Percentiles rank a stretch among this genome's conserved stretches.
These are phyloP conservation scores for Bombus superbus DNA, from an alignment of 1,140 invertebrate genomes.

Conservation along the genomic window DNA sequence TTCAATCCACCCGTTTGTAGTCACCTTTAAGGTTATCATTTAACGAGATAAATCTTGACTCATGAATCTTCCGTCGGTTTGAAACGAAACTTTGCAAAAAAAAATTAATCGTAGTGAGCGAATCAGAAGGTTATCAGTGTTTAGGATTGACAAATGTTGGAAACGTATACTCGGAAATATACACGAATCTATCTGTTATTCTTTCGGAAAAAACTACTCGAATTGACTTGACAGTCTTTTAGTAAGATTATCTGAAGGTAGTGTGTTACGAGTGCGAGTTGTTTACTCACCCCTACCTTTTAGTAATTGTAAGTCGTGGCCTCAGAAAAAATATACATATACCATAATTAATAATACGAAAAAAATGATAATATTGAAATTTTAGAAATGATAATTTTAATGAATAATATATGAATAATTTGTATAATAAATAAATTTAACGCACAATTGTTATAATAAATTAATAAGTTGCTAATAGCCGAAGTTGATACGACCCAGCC, in stretches of 20 bases:
- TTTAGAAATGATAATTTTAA: no score
- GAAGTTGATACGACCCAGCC: no score
- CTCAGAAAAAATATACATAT: not conserved
- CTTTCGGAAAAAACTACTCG: not conserved
- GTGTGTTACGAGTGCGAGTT: not conserved
- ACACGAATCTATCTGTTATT: no score
- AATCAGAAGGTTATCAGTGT: constrained; percentile 6
- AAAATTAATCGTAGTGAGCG: not conserved
- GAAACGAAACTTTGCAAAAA: not conserved
- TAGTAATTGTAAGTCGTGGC: no score
- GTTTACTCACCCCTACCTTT: no score
- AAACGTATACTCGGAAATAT: not conserved
- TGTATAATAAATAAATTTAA: no score
- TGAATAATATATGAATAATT: no score
- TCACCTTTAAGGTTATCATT: not conserved
- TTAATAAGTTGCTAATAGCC: no score
- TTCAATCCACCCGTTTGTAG: no score
- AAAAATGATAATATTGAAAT: no score
- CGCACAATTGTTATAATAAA: no score
- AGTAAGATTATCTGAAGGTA: not conserved
- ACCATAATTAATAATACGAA: not conserved
- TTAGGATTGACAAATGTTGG: not conserved
- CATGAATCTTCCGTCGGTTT: not conserved
- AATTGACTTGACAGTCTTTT: not conserved
- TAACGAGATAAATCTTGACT: constrained; percentile 15